Conservation (phyloP, 2,888 invertebrate species). For the Nudaria mundana region DNA sequence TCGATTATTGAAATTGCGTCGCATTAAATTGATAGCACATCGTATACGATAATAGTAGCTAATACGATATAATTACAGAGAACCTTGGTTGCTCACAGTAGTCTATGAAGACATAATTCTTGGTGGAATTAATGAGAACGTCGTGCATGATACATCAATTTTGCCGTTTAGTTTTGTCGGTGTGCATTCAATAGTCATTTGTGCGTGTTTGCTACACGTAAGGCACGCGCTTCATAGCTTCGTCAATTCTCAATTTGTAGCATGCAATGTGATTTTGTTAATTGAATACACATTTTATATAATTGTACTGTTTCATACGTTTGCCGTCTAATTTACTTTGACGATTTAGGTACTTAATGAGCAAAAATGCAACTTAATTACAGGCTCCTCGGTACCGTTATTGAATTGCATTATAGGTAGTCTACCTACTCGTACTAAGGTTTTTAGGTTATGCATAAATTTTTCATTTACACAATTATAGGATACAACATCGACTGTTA, state of each 20-base stretch:
- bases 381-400: too few relatives aligned
- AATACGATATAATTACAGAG: conserved; percentile 69
- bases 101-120: conserved; percentile 69
- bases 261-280: conserved; percentile 34
- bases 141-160: conserved; percentile 52
- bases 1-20: conserved; percentile 63
- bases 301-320: conserved; percentile 22
- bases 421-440: too few relatives aligned
- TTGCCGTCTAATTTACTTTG: background rate
- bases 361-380: too few relatives aligned
- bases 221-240: conserved; percentile 29
- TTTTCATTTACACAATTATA: too few relatives aligned
- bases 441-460: too few relatives aligned
- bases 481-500: too few relatives aligned
- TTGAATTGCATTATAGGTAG: too few relatives aligned
- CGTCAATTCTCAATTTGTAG: conserved; percentile 35
- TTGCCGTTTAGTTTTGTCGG: conserved; percentile 32
- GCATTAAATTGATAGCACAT: conserved; percentile 66
- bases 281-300: conserved; percentile 34
- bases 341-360: background rate
- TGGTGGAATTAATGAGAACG: conserved; percentile 59
- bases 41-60: conserved; percentile 62
- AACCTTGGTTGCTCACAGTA: conserved; percentile 49
- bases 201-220: conserved; percentile 12
- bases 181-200: conserved; percentile 20